A percentile compares a stretch with the other conserved stretches of the same genome.
Evolutionary conservation across 2,113 vertebrate species (phyloP).

Genomic region (Motacilla alba): DNA sequence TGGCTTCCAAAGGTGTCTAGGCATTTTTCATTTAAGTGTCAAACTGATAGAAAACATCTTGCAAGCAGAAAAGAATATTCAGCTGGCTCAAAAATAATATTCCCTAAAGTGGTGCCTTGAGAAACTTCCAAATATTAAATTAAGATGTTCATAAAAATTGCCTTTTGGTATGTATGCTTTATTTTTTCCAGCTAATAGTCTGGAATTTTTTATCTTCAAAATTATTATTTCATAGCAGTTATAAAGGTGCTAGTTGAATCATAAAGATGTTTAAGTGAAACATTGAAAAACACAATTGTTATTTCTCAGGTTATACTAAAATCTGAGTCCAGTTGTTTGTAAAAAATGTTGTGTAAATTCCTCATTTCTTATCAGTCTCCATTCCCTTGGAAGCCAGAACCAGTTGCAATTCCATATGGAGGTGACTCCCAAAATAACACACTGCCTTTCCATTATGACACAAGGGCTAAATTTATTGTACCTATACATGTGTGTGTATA

Average conservation of each 20-base stretch:
- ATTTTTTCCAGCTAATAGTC: neutral
- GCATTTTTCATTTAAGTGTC: neutral
- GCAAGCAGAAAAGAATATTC: neutral
- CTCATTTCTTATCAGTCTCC: neutral
- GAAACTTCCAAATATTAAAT: neutral
- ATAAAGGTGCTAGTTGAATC: neutral
- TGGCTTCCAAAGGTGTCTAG: neutral
- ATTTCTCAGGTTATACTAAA: neutral
- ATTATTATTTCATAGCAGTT: neutral
- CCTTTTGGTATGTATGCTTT: neutral
- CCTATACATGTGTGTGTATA: accelerated
- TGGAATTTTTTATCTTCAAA: neutral
- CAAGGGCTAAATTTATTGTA: neutral
- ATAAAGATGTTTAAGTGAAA: neutral
- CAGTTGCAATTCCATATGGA: neutral
- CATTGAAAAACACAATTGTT: neutral
- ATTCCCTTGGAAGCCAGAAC: neutral
- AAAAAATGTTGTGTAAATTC: neutral
- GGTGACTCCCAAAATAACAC: neutral
- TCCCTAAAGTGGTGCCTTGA: neutral
- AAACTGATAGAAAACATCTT: neutral
- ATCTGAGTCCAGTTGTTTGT: neutral
- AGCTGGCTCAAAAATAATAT: neutral
- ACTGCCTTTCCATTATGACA: neutral
- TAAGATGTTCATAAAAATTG: neutral